Evolutionary conservation across 2,888 invertebrate species (phyloP), one percentile per base, ranked within the genome.

Genomic region (Sphaeridia pumilis): DNA sequence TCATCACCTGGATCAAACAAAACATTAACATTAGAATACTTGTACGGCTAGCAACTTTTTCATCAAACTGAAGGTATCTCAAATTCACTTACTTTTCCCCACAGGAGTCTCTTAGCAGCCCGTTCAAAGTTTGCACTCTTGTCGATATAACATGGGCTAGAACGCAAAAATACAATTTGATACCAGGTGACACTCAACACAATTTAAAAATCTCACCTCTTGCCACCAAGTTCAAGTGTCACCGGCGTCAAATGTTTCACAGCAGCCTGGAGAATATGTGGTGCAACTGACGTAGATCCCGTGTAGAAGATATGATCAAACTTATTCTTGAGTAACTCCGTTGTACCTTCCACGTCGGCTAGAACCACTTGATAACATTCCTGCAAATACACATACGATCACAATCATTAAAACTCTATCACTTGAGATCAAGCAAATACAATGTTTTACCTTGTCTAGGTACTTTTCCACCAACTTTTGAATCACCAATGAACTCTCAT

Each of bases 231-330:
- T 72, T 97, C 95, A 56, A 98, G 73, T 0, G 93, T 93, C 45
- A 87, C 85, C 1, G 97, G 95, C 0, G 95, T 97, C 49, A 98
- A 76, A 71, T 84, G 72, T 69, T 90, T 84, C 59, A 88, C 87
- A 2, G 95, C 92, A 0, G 94, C 92, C 50, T 81, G 78, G 69
- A 89, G 84, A 2, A 98, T 77, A 51, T 92, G 83, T 72, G 81
- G 84, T 27, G 92, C 97, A 17, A 95, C 85, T 46, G 70, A 70
- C 0, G 86, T 82, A 45, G 88, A 86, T 20, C 89, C 97, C 0
- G 97, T 98, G 72, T 84, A 93, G 75, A 97, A 92, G 61, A 98
- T 94, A 68, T 93, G 90, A 73, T 98, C 97, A 70, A 93, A 97
- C 68, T 80, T 81, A 68, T 93, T 79, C 66, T 85, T 83, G 28